Conservation (phyloP, 2,888 invertebrate species). For the Ennomos fuscantarius region DNA sequence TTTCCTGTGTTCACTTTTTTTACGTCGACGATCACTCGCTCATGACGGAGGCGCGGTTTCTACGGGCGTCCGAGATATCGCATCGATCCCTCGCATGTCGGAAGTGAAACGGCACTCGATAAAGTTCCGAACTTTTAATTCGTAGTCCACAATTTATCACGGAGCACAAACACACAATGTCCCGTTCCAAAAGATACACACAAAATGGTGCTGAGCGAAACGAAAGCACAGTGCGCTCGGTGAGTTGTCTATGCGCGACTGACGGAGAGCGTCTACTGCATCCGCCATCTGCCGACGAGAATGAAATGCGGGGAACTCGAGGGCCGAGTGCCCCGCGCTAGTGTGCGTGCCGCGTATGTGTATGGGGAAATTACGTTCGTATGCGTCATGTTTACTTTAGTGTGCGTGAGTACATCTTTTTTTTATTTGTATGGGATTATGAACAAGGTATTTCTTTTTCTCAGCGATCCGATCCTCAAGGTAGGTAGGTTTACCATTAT, state of each 20-base stretch:
- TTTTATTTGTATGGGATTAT: slow-evolving; percentile 76
- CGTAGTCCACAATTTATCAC: slow-evolving; percentile 74
- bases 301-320: slow-evolving; percentile 80
- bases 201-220: slow-evolving; percentile 80
- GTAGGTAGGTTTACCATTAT: slow-evolving; percentile 45
- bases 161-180: slow-evolving; percentile 83
- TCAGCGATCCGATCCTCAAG: slow-evolving; percentile 57
- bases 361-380: slow-evolving; percentile 62
- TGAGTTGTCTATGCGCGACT: slow-evolving; percentile 84
- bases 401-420: slow-evolving; percentile 75
- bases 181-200: slow-evolving; percentile 82
- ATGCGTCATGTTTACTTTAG: slow-evolving; percentile 56
- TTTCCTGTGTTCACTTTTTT: slow-evolving; percentile 84
- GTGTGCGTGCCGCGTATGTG: slow-evolving; percentile 58
- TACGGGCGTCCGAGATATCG: slow-evolving; percentile 81
- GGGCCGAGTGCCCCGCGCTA: slow-evolving; percentile 44
- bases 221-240: slow-evolving; percentile 73
- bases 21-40: slow-evolving; percentile 83
- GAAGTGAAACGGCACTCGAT: slow-evolving; percentile 70
- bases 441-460: slow-evolving; percentile 72
- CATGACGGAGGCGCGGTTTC: slow-evolving; percentile 84
- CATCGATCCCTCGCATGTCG: slow-evolving; percentile 82
- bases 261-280: slow-evolving; percentile 81
- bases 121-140: slow-evolving; percentile 62
- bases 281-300: slow-evolving; percentile 85